A percentile compares a stretch with the other conserved stretches of the same genome.
These are phyloP conservation scores for cattle (Bos taurus) DNA, from an alignment of 2,113 vertebrate species.

Conservation along the genomic window ARS-UCD2.0 NC_037344.1:7986001-7986500, in stretches of 20 bases:
- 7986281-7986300: not conserved
- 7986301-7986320: not conserved
- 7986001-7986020: not conserved
- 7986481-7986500: not conserved
- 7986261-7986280: not conserved
- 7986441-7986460: not conserved
- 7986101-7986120: not conserved
- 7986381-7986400: not conserved
- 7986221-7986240: not conserved
- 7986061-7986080: not conserved
- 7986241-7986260: not conserved
- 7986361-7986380: not conserved
- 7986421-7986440: not conserved
- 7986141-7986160: not conserved
- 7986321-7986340: not conserved
- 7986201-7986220: not conserved
- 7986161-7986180: not conserved
- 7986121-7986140: not conserved
- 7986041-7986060: not conserved
- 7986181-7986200: not conserved
- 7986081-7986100: not conserved
- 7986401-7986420: not conserved
- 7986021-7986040: not conserved
- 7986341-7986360: not conserved
- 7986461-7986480: not conserved